These are phyloP conservation scores for Tyto alba DNA, from an alignment of 2,113 vertebrate genomes.

Conservation along the genomic window DNA sequence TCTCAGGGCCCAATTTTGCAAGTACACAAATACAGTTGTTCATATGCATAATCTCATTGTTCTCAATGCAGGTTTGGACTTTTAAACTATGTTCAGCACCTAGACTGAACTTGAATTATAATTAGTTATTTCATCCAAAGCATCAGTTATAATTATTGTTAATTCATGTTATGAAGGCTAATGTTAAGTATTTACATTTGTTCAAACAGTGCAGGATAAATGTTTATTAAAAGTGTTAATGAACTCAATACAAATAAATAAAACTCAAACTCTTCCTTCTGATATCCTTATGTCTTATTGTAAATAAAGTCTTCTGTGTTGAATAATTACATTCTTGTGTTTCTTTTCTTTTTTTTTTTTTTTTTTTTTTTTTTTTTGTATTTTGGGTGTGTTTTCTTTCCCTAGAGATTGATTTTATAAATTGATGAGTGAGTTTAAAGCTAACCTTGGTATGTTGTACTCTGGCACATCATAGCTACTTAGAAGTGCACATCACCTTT, in stretches of 20 bases:
- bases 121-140: neutral
- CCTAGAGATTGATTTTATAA: neutral
- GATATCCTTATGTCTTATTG: neutral
- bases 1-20: constrained; percentile 20
- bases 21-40: neutral
- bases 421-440: fast-evolving
- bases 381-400: neutral
- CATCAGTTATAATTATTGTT: neutral
- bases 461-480: neutral
- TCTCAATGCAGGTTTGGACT: neutral
- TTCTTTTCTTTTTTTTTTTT: neutral
- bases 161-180: neutral
- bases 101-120: neutral
- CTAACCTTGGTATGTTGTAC: neutral
- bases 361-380: neutral
- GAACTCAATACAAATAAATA: neutral
- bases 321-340: neutral
- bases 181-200: neutral
- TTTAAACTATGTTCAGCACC: neutral
- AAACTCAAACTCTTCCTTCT: neutral
- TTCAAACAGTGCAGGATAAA: neutral
- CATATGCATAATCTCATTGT: neutral
- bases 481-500: neutral
- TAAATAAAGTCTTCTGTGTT: constrained; percentile 30
- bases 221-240: neutral